Evolutionary conservation across 2,888 invertebrate species (phyloP).

Genomic region (Myopa tessellatipennis): DNA sequence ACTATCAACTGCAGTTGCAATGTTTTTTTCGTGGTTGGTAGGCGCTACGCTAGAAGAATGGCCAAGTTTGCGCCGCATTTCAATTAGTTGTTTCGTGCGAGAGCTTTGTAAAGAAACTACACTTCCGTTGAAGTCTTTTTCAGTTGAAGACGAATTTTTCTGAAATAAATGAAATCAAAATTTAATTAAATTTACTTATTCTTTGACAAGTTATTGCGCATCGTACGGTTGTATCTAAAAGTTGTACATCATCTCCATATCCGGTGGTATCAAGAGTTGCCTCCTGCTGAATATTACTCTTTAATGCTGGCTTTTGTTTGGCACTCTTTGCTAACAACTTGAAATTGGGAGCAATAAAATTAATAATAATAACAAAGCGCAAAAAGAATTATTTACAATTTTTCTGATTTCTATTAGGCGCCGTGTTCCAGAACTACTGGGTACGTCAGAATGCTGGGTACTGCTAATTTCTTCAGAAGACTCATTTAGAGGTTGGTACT

Average conservation of each 20-base stretch:
- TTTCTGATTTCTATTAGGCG: not conserved
- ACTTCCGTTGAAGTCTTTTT: slow-evolving; percentile 19
- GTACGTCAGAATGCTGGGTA: not conserved
- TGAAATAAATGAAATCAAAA: too few species aligned
- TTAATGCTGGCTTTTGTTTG: too few species aligned
- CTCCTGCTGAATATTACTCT: too few species aligned
- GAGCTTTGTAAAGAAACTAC: slow-evolving; percentile 35
- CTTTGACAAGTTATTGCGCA: too few species aligned
- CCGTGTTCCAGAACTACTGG: not conserved
- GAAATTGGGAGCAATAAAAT: too few species aligned
- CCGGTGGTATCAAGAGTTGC: too few species aligned
- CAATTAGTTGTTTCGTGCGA: slow-evolving; percentile 40
- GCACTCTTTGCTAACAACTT: too few species aligned
- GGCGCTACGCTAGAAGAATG: not conserved
- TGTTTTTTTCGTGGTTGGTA: not conserved
- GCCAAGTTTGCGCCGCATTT: slow-evolving; percentile 37
- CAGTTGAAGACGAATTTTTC: not conserved
- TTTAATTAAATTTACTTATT: not conserved
- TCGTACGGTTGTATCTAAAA: too few species aligned
- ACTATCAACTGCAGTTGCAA: not conserved
- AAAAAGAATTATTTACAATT: not conserved
- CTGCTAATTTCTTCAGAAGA: not conserved
- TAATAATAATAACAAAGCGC: too few species aligned
- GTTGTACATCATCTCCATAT: too few species aligned
- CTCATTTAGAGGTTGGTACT: not conserved